phyloP scores from a whole-genome alignment of 1,140 invertebrate genomes.

The Harpegnathos saltator region DNA sequence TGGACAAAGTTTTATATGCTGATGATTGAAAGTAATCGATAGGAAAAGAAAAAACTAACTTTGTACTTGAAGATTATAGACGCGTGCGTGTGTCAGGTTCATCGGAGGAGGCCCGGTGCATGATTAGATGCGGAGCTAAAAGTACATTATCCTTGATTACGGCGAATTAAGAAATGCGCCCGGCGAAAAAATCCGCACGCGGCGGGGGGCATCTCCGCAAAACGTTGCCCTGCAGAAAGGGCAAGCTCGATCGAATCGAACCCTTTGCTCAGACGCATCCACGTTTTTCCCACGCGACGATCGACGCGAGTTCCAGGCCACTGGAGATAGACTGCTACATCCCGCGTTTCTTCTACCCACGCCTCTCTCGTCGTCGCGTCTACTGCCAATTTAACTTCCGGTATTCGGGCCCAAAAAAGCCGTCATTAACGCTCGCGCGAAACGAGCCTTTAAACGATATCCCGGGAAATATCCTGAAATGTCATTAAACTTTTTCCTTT shows the following conservation, averaged over 20 bases:
- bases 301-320: conserved; percentile 72
- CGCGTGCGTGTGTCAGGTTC: too few relatives aligned
- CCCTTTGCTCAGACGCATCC: conserved; percentile 62
- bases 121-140: background rate
- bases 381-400: conserved; percentile 51
- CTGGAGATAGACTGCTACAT: conserved; percentile 68
- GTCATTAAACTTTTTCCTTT: background rate
- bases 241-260: conserved; percentile 63
- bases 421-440: background rate
- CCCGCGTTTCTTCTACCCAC: conserved; percentile 59
- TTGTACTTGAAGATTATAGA: too few relatives aligned
- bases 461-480: background rate
- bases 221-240: conserved; percentile 13
- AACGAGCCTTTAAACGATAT: background rate
- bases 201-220: background rate
- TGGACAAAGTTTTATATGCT: background rate
- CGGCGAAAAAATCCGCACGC: background rate
- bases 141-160: background rate
- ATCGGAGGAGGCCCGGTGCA: background rate
- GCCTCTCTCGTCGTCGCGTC: conserved; percentile 33
- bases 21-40: too few relatives aligned
- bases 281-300: conserved; percentile 70
- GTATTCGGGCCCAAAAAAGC: conserved; percentile 6
- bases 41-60: too few relatives aligned
- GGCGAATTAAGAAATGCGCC: background rate